These are phyloP conservation scores for Trachymyrmex cornetzi DNA, from an alignment of 1,140 invertebrate genomes.

Conservation along the genomic window DNA sequence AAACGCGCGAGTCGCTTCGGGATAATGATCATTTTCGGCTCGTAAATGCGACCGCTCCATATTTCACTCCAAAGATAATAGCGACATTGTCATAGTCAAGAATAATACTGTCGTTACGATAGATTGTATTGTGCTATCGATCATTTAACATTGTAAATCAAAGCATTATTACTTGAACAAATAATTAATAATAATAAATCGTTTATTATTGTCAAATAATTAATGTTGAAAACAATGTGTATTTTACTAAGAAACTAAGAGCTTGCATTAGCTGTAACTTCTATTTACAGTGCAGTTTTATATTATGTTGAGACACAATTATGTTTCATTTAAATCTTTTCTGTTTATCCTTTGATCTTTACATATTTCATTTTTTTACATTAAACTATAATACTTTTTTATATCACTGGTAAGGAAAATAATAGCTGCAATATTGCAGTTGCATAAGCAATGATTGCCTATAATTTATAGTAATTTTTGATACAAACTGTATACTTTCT, in stretches of 20 bases:
- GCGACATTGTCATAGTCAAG: constrained; percentile 12
- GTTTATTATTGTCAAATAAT: not conserved
- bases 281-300: not conserved
- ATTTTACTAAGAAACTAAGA: not conserved
- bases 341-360: not conserved
- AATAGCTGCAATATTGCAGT: too few species aligned
- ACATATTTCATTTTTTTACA: not conserved
- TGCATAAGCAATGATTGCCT: too few species aligned
- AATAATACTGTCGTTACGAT: constrained; percentile 23
- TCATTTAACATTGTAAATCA: constrained; percentile 21
- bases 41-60: constrained; percentile 33
- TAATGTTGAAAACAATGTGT: not conserved
- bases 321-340: not conserved
- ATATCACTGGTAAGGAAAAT: not conserved
- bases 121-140: constrained; percentile 4
- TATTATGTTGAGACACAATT: not conserved
- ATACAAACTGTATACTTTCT: too few species aligned
- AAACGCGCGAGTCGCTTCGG: constrained; percentile 43
- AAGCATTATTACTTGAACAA: not conserved
- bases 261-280: not conserved
- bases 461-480: too few species aligned
- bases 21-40: constrained; percentile 47
- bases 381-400: not conserved
- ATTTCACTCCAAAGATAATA: constrained; percentile 26
- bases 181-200: not conserved